Conservation (phyloP, 1,140 invertebrate genomes). For the Temnothorax curvispinosus region DNA sequence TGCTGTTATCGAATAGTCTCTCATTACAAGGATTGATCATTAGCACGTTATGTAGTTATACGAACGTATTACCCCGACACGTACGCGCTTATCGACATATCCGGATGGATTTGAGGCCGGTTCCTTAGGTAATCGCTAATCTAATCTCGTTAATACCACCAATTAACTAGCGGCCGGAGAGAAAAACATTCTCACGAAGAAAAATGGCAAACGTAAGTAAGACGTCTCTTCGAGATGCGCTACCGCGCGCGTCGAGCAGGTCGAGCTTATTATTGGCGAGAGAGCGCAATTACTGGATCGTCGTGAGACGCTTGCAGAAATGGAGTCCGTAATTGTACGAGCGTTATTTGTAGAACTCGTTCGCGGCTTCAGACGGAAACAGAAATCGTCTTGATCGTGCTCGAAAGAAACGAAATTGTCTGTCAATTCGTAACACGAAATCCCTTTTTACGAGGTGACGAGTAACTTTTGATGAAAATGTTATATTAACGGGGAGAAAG, state of each 20-base stretch:
- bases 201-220: background rate
- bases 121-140: slow-evolving; percentile 34
- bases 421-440: background rate
- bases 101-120: background rate
- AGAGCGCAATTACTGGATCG: slow-evolving; percentile 19
- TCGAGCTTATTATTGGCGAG: background rate
- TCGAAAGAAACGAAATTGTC: background rate
- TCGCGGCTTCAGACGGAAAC: background rate
- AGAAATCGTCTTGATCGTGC: background rate
- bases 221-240: background rate
- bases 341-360: background rate
- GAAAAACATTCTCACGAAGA: background rate
- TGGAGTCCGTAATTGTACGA: background rate
- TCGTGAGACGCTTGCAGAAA: slow-evolving; percentile 17
- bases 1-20: slow-evolving; percentile 29
- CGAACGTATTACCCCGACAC: background rate
- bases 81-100: background rate
- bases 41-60: background rate
- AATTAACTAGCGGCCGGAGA: slow-evolving; percentile 35
- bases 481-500: background rate
- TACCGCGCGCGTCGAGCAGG: background rate
- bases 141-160: slow-evolving; percentile 41
- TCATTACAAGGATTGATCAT: slow-evolving; percentile 21
- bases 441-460: background rate
- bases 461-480: background rate